Evolutionary conservation across 2,113 vertebrate genomes (phyloP), one percentile per base, ranked within the genome.

Genomic region (Seriola dumerili): DNA sequence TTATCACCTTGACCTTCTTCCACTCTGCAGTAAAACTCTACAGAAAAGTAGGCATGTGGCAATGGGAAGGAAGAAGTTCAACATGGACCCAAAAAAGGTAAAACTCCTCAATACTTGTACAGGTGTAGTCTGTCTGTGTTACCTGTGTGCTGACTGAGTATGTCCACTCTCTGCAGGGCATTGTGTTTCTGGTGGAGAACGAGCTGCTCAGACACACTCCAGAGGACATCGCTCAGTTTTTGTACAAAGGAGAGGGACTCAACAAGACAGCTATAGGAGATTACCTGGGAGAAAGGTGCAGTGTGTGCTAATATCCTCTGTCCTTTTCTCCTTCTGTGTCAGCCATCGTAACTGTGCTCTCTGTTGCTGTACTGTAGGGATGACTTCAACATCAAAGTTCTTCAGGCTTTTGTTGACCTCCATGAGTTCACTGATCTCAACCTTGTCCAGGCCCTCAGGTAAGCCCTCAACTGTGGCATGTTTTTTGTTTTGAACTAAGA

Each of bases 401-500:
- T 98, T 72, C 97, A 97, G 76, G 96, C 96, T 38, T 98, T 98
- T 44, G 97, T 98, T 61, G 97, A 98, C 88, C 96, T 98, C 68
- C 97, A 98, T 0, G 97, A 98, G 91, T 98, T 98, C 91, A 98
- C 97, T 0, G 97, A 98, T 92, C 96, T 98, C 76, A 98, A 98
- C 82, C 90, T 98, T n/a, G 97, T 98, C 14, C 97, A 98, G 89
- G 97, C 97, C 6, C 97, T 98, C 83, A 95, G 97, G 97, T 97
- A 85, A 95, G 86, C 50, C 4, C 1, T 29, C 8, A 9, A 12
- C 19, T 42, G 58, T 40, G 5, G 3, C 1, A 1, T 38, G 16
- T 55, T 4, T 38, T 54, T 36, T 58, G 8, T 54, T 54, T 71
- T 61, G 8, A 73, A 48, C 16, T 1, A 4, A 44, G 44, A 10